Conservation (phyloP, 2,888 invertebrate species). For the Mongoloraphidia duomilia region DNA sequence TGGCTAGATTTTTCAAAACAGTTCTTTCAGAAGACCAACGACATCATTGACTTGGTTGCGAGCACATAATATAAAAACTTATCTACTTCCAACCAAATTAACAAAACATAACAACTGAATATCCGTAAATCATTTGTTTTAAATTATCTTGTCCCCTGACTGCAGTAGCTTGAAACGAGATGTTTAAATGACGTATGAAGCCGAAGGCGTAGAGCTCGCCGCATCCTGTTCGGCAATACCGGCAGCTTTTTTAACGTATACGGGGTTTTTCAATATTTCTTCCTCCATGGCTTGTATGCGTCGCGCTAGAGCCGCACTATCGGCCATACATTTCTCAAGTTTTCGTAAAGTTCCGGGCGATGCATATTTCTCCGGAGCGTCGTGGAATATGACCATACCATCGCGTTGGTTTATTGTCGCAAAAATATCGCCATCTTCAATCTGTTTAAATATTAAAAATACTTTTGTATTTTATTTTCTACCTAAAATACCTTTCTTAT, state of each 20-base stretch:
- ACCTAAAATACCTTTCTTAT: neutral
- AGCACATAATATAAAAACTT: too few relatives aligned
- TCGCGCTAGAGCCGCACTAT: constrained; percentile 77
- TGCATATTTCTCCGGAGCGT: constrained; percentile 90
- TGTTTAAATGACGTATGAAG: constrained; percentile 6
- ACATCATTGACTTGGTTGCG: too few relatives aligned
- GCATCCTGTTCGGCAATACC: constrained; percentile 16
- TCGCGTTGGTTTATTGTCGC: constrained; percentile 95
- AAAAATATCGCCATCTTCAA: constrained; percentile 92
- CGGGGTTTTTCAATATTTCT: constrained; percentile 84
- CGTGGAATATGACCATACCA: constrained; percentile 94
- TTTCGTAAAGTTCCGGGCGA: constrained; percentile 76
- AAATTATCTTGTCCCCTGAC: too few relatives aligned
- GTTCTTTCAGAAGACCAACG: too few relatives aligned
- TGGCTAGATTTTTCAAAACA: too few relatives aligned
- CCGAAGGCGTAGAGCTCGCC: constrained; percentile 1
- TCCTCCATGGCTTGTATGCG: constrained; percentile 87
- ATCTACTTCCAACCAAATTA: too few relatives aligned
- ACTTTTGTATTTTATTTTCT: neutral
- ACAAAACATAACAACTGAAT: too few relatives aligned
- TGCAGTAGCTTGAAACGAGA: too few relatives aligned
- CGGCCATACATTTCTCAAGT: constrained; percentile 72
- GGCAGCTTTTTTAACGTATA: constrained; percentile 34
- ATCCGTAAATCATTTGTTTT: too few relatives aligned
- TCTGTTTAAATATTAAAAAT: constrained; percentile 37